These are phyloP conservation scores for Aurelia sp. DNA, from an alignment of 30 jellyfish, hydroid and myxozoan genomes.

Conservation along the genomic window DNA sequence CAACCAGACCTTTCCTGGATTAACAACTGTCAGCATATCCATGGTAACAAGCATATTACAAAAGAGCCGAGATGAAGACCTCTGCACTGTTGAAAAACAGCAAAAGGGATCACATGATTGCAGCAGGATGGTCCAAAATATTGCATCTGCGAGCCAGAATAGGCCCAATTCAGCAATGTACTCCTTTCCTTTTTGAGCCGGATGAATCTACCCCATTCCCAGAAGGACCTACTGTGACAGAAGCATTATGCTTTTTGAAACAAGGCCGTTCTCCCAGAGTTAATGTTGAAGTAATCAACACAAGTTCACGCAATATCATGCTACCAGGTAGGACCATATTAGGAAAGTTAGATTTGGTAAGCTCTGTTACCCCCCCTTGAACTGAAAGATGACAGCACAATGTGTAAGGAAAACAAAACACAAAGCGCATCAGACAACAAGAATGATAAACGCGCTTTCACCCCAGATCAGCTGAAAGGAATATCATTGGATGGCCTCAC, in stretches of 20 bases:
- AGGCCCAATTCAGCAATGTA: conserved; percentile 2
- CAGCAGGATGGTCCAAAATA: background rate
- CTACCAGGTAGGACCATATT: conserved; percentile 5
- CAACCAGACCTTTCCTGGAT: background rate
- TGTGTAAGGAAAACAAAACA: background rate
- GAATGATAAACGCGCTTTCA: background rate
- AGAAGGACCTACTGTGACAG: conserved; percentile 1
- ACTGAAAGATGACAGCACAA: background rate
- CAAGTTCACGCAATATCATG: conserved; percentile 14
- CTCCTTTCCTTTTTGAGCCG: conserved; percentile 15
- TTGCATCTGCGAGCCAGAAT: background rate
- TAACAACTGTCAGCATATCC: background rate
- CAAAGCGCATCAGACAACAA: conserved; percentile 1
- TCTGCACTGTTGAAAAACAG: background rate
- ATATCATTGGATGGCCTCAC: conserved; percentile 2
- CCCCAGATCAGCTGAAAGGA: background rate
- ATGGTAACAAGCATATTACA: background rate
- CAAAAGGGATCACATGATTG: conserved; percentile 8
- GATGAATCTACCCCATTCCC: background rate
- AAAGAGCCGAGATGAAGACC: background rate
- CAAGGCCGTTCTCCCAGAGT: conserved; percentile 1
- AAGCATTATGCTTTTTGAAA: conserved; percentile 4
- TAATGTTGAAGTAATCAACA: background rate
- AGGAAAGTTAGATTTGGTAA: conserved; percentile 2
- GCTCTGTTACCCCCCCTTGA: conserved; percentile 7